These are phyloP conservation scores for Drosophila prolongata DNA, from an alignment of 2,888 invertebrate species.

Conservation along the genomic window DNA sequence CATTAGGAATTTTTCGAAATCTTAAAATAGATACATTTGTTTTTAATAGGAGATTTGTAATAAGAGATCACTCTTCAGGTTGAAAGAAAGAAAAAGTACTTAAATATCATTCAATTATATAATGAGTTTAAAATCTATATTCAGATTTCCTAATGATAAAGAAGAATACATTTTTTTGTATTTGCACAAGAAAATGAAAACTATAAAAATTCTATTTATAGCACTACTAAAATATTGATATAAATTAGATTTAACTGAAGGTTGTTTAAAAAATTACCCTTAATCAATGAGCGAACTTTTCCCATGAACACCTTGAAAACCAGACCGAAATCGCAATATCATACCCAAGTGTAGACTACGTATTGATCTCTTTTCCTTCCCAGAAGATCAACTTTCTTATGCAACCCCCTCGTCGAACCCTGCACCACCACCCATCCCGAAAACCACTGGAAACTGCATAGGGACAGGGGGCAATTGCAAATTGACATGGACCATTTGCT, in stretches of 20 bases:
- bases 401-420: conserved; percentile 25
- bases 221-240: too few relatives aligned
- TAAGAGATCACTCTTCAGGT: neutral
- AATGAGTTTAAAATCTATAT: neutral
- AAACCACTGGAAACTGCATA: conserved; percentile 49
- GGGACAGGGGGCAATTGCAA: conserved; percentile 42
- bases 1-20: neutral
- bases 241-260: too few relatives aligned
- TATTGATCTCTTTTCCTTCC: conserved; percentile 33
- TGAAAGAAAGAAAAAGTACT: neutral
- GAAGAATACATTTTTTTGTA: neutral
- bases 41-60: conserved; percentile 4
- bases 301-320: neutral
- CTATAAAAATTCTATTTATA: too few relatives aligned
- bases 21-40: neutral
- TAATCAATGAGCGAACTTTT: conserved; percentile 4
- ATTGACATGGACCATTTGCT: conserved; percentile 70
- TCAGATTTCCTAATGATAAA: neutral
- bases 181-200: too few relatives aligned
- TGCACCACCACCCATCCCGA: conserved; percentile 28
- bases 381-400: conserved; percentile 42
- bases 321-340: neutral
- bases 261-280: neutral
- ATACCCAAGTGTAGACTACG: neutral
- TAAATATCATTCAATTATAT: conserved; percentile 6